Percentiles rank a stretch among this genome's conserved stretches.
These are phyloP conservation scores for Lacerta bilineata DNA, from an alignment of 2,797 vertebrate species.

Conservation along the genomic window DNA sequence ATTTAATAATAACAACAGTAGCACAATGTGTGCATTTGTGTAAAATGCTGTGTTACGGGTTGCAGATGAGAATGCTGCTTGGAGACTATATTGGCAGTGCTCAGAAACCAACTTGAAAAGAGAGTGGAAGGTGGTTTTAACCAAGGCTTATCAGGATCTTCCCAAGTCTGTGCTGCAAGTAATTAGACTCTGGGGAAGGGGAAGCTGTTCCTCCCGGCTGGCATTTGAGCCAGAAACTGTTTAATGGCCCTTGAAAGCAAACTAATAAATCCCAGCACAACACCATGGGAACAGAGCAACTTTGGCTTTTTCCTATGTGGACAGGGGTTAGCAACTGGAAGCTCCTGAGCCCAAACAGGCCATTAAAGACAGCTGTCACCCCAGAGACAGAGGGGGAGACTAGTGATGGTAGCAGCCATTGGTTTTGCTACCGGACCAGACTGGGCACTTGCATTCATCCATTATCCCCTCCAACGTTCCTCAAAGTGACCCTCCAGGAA, in stretches of 20 bases:
- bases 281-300: slow-evolving; percentile 1
- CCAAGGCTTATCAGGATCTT: background rate
- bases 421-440: background rate
- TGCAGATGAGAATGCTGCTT: background rate
- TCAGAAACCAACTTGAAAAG: background rate
- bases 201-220: slow-evolving; percentile 3
- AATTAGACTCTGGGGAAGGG: slow-evolving; percentile 16
- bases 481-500: background rate
- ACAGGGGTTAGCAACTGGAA: background rate
- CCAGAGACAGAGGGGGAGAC: background rate
- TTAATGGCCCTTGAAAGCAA: slow-evolving; percentile 6
- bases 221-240: slow-evolving; percentile 12
- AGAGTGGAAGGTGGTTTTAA: background rate
- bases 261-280: background rate
- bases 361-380: background rate
- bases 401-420: background rate
- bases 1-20: background rate
- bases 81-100: background rate
- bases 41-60: background rate
- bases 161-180: background rate
- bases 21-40: background rate
- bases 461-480: background rate
- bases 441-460: background rate
- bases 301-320: background rate
- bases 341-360: background rate